Evolutionary conservation across 2,797 vertebrate genomes (phyloP), one percentile per base, ranked within the genome.

Genomic region (Anguilla pacifica): DNA sequence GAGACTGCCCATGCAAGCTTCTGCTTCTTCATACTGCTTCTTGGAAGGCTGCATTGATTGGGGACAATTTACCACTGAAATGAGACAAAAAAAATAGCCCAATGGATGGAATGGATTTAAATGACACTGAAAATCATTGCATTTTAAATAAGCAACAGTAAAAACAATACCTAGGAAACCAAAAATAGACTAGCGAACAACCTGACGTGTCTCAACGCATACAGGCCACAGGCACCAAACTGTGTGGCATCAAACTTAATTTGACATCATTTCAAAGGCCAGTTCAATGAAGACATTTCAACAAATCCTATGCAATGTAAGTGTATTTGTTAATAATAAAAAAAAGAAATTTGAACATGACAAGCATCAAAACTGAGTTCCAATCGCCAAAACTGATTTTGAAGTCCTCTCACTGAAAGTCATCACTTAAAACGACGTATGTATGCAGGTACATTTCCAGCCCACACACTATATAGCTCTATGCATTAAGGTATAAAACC

Each of bases 61-160:
- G 67, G 10, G 1, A 79, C 31, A 79, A 46, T 46, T 43, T 43
- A 46, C 74, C 35, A 17, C 35, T 43, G 15, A 79, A 43, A 79
- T 79, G 17, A 79, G 17, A 79, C 3, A 22, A 79, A 43, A 43
- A 79, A 79, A 67, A 6, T 74, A 17, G 15, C 13, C 72, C 28
- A 79, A 43, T 79, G 17, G 43, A 79, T 39, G 72, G 72, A 39
- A 74, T 39, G 13, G 35, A 19, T 43, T 79, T 39, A 79, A 79
- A 79, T 43, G 35, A 49, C 39, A 87, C 13, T 64, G 57, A 49
- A 87, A 64, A 46, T 35, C 25, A 82, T 22, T 15, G 19, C 19
- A 59, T 46, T 86, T 79, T 59, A 82, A 49, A 87, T 87, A 61
- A 59, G 81, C 53, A 39, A 53, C 28, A 46, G 51, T 19, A 55